Evolutionary conservation across 2,888 invertebrate genomes (phyloP).

Genomic region (Gymnosoma rotundatum): DNA sequence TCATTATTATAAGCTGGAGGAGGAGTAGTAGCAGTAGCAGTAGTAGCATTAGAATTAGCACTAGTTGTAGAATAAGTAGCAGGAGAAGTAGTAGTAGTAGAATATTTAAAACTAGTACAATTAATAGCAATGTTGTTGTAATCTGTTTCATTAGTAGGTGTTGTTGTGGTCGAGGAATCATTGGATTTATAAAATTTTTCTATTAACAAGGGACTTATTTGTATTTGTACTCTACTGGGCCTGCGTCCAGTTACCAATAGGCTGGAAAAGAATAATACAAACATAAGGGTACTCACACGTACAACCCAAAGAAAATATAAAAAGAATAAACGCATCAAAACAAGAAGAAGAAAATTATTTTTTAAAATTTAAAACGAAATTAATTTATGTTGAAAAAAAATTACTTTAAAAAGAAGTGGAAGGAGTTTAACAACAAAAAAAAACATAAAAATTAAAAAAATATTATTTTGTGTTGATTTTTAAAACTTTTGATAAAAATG

Average conservation of each 20-base stretch:
- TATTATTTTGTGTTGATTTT: not conserved
- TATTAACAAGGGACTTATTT: slow-evolving; percentile 76
- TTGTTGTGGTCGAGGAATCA: slow-evolving; percentile 71
- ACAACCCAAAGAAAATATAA: slow-evolving; percentile 45
- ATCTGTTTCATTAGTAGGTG: slow-evolving; percentile 67
- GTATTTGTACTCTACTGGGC: slow-evolving; percentile 80
- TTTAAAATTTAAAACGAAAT: slow-evolving; percentile 22
- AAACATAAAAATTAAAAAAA: not conserved
- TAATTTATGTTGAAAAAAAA: not conserved
- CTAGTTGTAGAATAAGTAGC: slow-evolving; percentile 41
- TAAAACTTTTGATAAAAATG: too few relatives aligned
- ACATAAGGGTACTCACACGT: slow-evolving; percentile 57
- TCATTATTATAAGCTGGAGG: slow-evolving; percentile 51
- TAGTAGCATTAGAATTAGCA: slow-evolving; percentile 47
- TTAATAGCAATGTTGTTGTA: slow-evolving; percentile 61
- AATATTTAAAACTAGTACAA: slow-evolving; percentile 58
- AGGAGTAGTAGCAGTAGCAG: slow-evolving; percentile 52
- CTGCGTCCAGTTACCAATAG: slow-evolving; percentile 82
- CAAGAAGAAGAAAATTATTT: not conserved
- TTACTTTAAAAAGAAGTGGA: not conserved
- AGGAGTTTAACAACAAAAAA: not conserved
- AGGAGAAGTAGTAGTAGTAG: slow-evolving; percentile 39
- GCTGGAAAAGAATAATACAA: slow-evolving; percentile 74
- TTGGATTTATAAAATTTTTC: slow-evolving; percentile 67
- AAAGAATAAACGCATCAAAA: not conserved